phyloP scores from a whole-genome alignment of 2,888 invertebrate species.

The Melitaea athalia region DNA sequence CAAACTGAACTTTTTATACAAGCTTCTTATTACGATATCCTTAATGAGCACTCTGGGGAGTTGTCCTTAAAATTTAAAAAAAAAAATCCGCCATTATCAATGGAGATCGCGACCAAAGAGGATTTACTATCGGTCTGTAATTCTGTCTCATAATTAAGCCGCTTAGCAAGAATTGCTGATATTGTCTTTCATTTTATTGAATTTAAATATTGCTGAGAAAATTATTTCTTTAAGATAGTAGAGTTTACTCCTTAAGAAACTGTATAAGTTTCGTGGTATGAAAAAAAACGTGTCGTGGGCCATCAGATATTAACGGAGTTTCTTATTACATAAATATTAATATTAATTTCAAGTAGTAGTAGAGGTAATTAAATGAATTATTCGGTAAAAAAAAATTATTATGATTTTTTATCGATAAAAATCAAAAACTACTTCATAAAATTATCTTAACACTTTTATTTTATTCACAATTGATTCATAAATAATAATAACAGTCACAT shows the following conservation, averaged over 20 bases:
- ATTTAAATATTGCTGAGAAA: not conserved
- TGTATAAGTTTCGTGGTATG: no score
- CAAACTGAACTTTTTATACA: not conserved
- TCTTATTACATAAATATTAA: no score
- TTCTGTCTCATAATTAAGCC: slow-evolving; percentile 30
- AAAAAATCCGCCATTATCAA: slow-evolving; percentile 59
- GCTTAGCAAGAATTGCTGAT: slow-evolving; percentile 17
- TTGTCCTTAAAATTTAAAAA: slow-evolving; percentile 65
- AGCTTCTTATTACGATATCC: slow-evolving; percentile 45
- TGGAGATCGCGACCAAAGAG: slow-evolving; percentile 58
- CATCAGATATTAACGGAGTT: no score
- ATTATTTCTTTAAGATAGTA: not conserved
- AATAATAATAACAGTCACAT: no score
- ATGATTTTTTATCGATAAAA: no score
- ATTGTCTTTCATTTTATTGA: not conserved
- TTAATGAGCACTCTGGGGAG: slow-evolving; percentile 68
- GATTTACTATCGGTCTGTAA: slow-evolving; percentile 31
- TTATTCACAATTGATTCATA: no score
- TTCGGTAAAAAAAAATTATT: no score
- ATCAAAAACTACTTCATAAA: no score
- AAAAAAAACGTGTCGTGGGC: no score
- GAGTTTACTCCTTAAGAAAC: not conserved
- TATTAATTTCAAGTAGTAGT: no score
- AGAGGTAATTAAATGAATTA: no score
- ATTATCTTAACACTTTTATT: no score